Evolutionary conservation across 2,113 vertebrate species (phyloP).

Genomic region (Tragelaphus buxtoni): DNA sequence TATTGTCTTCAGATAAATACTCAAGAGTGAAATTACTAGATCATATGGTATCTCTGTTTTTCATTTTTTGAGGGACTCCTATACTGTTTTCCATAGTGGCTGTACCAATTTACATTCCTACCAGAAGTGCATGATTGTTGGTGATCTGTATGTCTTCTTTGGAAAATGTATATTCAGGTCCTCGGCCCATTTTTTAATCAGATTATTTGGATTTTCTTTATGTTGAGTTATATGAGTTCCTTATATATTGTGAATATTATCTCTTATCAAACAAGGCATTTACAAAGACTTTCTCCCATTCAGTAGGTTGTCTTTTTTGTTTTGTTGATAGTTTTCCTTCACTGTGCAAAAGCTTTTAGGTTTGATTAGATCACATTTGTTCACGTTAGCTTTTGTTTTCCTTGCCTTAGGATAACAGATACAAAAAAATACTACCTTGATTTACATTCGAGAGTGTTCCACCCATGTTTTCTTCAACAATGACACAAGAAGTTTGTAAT

Average conservation of each 20-base stretch:
- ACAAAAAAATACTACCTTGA: not conserved
- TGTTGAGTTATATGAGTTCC: not conserved
- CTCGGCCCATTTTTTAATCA: not conserved
- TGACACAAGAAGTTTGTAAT: not conserved
- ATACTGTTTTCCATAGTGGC: not conserved
- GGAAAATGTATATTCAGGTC: not conserved
- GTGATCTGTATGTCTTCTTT: not conserved
- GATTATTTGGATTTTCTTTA: not conserved
- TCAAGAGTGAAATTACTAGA: not conserved
- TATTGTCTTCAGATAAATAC: not conserved
- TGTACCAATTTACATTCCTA: not conserved
- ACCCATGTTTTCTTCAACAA: not conserved
- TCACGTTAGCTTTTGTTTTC: not conserved
- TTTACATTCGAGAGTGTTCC: not conserved
- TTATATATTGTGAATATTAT: not conserved
- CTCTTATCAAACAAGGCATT: not conserved
- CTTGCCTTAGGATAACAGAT: not conserved
- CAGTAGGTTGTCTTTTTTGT: not conserved
- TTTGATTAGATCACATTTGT: not conserved
- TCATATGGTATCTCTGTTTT: not conserved
- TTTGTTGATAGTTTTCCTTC: not conserved
- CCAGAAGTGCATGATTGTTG: not conserved
- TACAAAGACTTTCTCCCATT: not conserved
- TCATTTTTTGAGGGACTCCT: not conserved
- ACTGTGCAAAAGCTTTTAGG: not conserved